phyloP scores from a whole-genome alignment of 1,140 invertebrate genomes.

The Tenebrio molitor region DNA sequence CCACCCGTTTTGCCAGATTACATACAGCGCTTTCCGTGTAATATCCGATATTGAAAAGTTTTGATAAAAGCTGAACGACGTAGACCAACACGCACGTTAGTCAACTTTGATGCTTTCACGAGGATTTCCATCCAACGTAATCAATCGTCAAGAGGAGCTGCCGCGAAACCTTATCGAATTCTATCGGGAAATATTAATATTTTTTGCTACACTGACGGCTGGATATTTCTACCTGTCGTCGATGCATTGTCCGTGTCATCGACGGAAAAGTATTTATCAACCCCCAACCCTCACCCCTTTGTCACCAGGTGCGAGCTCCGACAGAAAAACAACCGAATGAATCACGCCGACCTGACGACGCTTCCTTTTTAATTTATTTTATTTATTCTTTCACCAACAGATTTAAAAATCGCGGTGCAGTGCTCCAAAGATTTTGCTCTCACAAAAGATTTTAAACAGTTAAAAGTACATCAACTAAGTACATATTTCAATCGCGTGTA shows the following conservation, averaged over 20 bases:
- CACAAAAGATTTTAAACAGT: no score
- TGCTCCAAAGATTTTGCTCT: no score
- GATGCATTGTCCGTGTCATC: neutral
- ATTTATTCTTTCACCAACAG: no score
- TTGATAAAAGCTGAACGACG: conserved; percentile 35
- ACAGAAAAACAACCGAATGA: neutral
- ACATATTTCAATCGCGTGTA: no score
- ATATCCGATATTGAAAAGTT: conserved; percentile 38
- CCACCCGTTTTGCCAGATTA: conserved; percentile 22
- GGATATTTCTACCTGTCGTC: conserved; percentile 8
- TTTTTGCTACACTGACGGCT: neutral
- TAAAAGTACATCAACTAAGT: no score
- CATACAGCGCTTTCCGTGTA: conserved; percentile 29
- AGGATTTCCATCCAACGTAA: conserved; percentile 27
- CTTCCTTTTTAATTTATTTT: conserved; percentile 10
- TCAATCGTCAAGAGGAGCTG: conserved; percentile 13
- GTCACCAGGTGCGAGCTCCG: neutral
- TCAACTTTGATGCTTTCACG: conserved; percentile 25
- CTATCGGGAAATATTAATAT: conserved; percentile 9
- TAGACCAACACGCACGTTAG: conserved; percentile 29
- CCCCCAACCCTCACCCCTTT: neutral
- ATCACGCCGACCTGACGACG: conserved; percentile 10
- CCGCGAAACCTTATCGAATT: neutral
- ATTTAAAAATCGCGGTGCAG: no score
- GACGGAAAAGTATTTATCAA: neutral